Base-by-base conservation (phyloP, 2,888 invertebrate species). In the Automeris io region DNA sequence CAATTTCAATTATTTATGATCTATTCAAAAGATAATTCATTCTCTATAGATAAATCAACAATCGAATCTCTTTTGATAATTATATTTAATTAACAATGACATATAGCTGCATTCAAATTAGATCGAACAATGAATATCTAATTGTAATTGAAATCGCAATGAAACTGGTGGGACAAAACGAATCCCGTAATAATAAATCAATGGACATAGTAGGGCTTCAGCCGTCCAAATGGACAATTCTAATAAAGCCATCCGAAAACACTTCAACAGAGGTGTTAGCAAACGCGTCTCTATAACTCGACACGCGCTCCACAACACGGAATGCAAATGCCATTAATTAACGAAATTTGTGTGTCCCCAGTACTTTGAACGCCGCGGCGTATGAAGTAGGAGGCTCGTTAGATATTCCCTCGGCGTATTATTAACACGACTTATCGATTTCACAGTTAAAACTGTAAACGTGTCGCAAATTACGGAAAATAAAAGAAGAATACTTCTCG, bases 361-460 rank as follows among this genome's bases (percentile, higher is more conserved):
- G 41, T 41, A 41, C 47, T 40, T 44, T 22, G 9, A 31, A 34
- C 33, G 22, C 21, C 12, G 12, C 19, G 36, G 11, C 38, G 26
- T 42, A 38, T 38, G 51, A 55, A 51, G 59, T 54, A 49, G 43
- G 44, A 40, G 40, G 48, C 57, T 57, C 51, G 47, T 60, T 65
- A 47, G 43, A 58, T 70, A 70, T 70, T 72, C 67, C 57, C 49
- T 42, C 38, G 36, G 59, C 58, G 64, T 68, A 49, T 61, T 57
- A 62, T 68, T 62, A 68, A 72, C 70, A 73, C 66, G 61, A 63
- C 61, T 70, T 74, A 73, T 75, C 70, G 71, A 75, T 73, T 70
- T 57, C 60, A 51, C 49, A 50, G 60, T 64, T 73, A 65, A 70
- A 73, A 67, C 61, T 69, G 64, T 66, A 57, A 61, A 47, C 62